Conservation (phyloP, 2,888 invertebrate genomes). For the Carabus problematicus region DNA sequence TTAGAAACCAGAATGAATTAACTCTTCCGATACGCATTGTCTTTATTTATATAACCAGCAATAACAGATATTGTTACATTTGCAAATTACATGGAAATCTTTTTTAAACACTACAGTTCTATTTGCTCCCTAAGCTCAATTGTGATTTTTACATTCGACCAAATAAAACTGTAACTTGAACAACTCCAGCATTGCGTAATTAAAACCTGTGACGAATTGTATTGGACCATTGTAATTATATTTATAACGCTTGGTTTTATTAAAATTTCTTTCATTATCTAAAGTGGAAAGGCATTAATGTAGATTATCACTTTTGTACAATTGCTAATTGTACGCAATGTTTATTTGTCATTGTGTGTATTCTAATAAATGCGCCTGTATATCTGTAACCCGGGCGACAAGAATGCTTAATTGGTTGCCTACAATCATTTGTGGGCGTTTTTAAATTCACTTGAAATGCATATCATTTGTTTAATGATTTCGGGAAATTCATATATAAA, state of each 20-base stretch:
- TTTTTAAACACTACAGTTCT: conserved; percentile 36
- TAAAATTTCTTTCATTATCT: conserved; percentile 37
- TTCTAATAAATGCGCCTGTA: too few species aligned
- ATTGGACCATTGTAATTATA: conserved; percentile 23
- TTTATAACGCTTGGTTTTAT: conserved; percentile 27
- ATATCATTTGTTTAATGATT: not conserved
- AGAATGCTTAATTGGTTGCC: not conserved
- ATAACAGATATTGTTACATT: conserved; percentile 28
- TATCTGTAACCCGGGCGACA: not conserved
- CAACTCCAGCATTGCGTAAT: conserved; percentile 13
- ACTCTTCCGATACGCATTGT: conserved; percentile 7
- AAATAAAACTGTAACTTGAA: conserved; percentile 20
- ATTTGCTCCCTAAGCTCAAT: conserved; percentile 24
- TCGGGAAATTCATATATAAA: conserved; percentile 18
- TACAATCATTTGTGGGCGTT: conserved; percentile 8
- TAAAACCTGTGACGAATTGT: conserved; percentile 2
- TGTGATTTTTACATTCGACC: conserved; percentile 26
- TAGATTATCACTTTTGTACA: conserved; percentile 13
- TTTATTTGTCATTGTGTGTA: not conserved
- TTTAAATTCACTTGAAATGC: conserved; percentile 9
- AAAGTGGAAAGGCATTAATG: conserved; percentile 21
- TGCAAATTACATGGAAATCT: conserved; percentile 35
- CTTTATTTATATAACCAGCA: conserved; percentile 24
- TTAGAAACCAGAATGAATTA: conserved; percentile 23
- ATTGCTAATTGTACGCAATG: not conserved